phyloP scores from a whole-genome alignment of 1,140 invertebrate species.

The Chionoecetes opilio region DNA sequence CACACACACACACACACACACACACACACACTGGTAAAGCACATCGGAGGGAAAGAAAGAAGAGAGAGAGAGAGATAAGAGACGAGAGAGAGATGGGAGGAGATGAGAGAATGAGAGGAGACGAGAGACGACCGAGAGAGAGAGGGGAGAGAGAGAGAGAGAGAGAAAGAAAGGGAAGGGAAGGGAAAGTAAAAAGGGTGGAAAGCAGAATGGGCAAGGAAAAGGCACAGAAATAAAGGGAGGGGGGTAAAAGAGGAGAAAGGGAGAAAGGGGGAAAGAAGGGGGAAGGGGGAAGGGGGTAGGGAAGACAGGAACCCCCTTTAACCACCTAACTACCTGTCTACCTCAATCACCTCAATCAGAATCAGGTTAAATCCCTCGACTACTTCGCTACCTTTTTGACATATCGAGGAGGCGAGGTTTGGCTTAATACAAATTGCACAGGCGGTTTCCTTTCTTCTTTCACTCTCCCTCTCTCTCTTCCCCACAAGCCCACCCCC shows the following conservation, averaged over 20 bases:
- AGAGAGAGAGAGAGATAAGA: background rate
- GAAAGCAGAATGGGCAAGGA: background rate
- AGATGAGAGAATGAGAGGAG: background rate
- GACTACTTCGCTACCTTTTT: background rate
- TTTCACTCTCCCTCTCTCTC: background rate
- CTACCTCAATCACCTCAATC: background rate
- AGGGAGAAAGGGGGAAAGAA: background rate
- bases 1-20: background rate
- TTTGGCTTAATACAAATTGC: conserved; percentile 46
- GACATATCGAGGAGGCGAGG: conserved; percentile 23
- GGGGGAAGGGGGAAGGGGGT: background rate
- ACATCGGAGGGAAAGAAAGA: background rate
- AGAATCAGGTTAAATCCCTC: conserved; percentile 16
- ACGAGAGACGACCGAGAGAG: background rate
- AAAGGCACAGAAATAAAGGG: background rate
- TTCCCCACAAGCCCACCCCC: too few relatives aligned
- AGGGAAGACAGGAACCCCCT: background rate
- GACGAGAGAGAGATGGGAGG: too few relatives aligned
- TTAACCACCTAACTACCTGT: conserved; percentile 37
- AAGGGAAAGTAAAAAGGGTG: background rate
- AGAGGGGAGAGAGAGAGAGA: background rate
- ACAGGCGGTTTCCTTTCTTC: conserved; percentile 36
- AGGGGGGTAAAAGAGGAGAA: background rate
- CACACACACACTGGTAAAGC: background rate
- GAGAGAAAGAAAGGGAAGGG: background rate